Base-by-base conservation (phyloP, 2,888 invertebrate species). In the Furcula furcula region DNA sequence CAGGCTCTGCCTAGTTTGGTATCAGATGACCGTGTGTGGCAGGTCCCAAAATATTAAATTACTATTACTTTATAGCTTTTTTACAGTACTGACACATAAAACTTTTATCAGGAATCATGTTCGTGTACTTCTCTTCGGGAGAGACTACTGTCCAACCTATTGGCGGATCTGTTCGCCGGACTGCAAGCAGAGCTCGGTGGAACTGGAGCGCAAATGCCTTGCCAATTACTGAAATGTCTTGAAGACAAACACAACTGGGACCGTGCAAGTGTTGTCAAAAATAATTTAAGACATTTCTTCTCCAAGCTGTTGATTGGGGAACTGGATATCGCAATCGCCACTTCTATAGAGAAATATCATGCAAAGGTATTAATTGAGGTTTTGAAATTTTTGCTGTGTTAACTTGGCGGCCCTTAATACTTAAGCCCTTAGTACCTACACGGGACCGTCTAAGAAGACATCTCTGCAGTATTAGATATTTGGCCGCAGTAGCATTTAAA, bases 241-340 rank as follows among this genome's bases (percentile, higher is more conserved):
- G 85, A 87, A 21, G 87, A 87, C 34, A 67, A 62, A 22, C 85
- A 87, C 37, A 83, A 76, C 36, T 88, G 87, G 88, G 85, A 86
- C 22, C 64, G 68, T 11, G 34, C 72, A 2, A 74, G 68, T 29
- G 36, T 61, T 2, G 57, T 74, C n/a, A 87, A 83, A 45, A 67
- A 64, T 0, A 78, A 75, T 44, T 56, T 88, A 18, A 61, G 65
- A 7, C 68, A 58, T 40, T 86, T 66, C 46, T 88, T 86, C 40
- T 61, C 76, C 1, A 59, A 71, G 33, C 54, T 88, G 23, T 58
- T 88, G 11, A 51, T 76, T 3, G 75, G 69, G 9, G 88, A 88
- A 51, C 61, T 88, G 0, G 77, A 87, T 40, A 82, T 87, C 35
- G 88, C 88, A 11, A 86, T 88, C 18, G 76, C 83, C 27, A 79